Base-by-base conservation (phyloP, 2,888 invertebrate genomes). In the Microdon myrmicae region DNA sequence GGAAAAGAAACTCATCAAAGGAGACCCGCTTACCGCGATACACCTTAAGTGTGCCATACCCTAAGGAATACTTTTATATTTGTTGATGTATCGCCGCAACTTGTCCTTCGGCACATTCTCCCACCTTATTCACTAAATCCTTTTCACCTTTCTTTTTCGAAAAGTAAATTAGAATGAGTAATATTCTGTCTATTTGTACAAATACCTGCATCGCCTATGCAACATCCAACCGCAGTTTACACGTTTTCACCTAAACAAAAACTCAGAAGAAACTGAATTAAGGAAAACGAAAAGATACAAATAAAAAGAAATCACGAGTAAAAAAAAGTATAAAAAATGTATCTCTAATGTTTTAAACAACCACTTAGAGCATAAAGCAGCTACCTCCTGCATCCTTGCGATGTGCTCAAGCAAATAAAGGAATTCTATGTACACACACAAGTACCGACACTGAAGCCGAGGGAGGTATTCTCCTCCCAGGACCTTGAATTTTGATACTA, bases 401-500 rank as follows among this genome's bases (percentile, higher is more conserved):
- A 38, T 44, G 23, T 35, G 34, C 56, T 64, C 51, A 49, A 56
- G 44, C 48, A 61, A 56, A 61, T 49, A 56, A 29, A 49, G 32
- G 19, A 20, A 16, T n/a, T 28, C 19, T 10, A 13, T 16, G 20
- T 10, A 9, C 53, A n/a, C 20, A 53, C 22, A 37, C 37, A 45
- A 19, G 23, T 43, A 38, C 38, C 41, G 47, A 43, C 55, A 37
- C 37, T 23, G 44, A n/a, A n/a, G n/a, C n/a, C n/a, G n/a, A n/a
- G n/a, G n/a, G n/a, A n/a, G n/a, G n/a, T 13, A 37, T 13, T 44
- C 37, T 20, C 12, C 20, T 8, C n/a, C 9, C 25, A 56, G 58
- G 47, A 64, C 64, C 64, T 64, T 64, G 64, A 58, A 64, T 41
- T 47, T 58, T 39, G n/a, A 14, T 43, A 58, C 47, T 51, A 58